Evolutionary conservation across 2,888 invertebrate species (phyloP).

Genomic region (Drosophila kanekoi): DNA sequence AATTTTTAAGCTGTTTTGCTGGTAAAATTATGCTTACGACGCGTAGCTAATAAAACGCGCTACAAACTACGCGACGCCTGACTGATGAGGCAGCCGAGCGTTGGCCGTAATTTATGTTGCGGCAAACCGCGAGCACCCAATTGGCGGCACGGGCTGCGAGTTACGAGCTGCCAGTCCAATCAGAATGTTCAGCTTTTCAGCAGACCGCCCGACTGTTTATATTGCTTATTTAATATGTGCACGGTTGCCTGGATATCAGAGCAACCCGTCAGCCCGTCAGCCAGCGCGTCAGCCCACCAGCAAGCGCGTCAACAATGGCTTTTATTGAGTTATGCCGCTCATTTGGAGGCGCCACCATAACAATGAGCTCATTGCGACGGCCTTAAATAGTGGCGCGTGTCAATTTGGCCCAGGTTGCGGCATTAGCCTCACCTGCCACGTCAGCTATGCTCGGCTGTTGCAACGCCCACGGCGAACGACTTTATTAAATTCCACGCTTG

Average conservation of each 20-base stretch:
- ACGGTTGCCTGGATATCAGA: conserved; percentile 67
- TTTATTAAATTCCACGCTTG: conserved; percentile 51
- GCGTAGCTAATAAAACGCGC: conserved; percentile 77
- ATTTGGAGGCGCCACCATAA: conserved; percentile 72
- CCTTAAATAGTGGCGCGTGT: conserved; percentile 79
- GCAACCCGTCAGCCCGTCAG: conserved; percentile 23
- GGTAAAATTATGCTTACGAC: conserved; percentile 74
- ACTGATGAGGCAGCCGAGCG: conserved; percentile 79
- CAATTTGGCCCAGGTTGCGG: conserved; percentile 69
- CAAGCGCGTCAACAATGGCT: conserved; percentile 60
- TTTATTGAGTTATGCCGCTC: conserved; percentile 81
- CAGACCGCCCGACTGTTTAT: conserved; percentile 61
- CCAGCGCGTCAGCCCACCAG: conserved; percentile 2
- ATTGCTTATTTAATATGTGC: conserved; percentile 81
- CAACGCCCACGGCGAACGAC: conserved; percentile 9
- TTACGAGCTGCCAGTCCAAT: conserved; percentile 43
- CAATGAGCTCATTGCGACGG: conserved; percentile 73
- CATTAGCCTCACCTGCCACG: conserved; percentile 47
- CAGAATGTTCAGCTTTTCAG: conserved; percentile 60
- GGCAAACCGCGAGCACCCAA: conserved; percentile 59
- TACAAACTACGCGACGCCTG: conserved; percentile 73
- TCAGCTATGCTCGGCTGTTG: conserved; percentile 13
- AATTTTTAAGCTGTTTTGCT: conserved; percentile 76
- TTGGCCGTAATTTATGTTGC: conserved; percentile 79
- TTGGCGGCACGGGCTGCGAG: conserved; percentile 1